These are phyloP conservation scores for Nesidiocoris tenuis DNA, from an alignment of 2,888 invertebrate genomes.

Conservation along the genomic window DNA sequence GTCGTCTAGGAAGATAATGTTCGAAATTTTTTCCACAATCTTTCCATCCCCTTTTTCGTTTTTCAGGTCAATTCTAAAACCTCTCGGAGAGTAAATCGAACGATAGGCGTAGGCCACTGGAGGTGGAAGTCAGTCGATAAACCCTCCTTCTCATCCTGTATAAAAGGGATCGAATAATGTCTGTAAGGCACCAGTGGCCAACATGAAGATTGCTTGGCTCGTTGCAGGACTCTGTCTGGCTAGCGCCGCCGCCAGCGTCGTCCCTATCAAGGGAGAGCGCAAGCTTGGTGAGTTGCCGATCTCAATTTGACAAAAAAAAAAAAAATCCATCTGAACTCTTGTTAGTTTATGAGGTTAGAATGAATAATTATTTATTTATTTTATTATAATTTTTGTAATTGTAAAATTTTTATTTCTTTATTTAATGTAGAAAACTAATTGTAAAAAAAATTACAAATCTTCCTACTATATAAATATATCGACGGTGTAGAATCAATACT, in stretches of 20 bases:
- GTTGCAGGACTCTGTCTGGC: conserved; percentile 40
- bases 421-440: too few relatives aligned
- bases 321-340: too few relatives aligned
- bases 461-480: too few relatives aligned
- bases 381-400: too few relatives aligned
- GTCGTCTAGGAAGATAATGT: neutral
- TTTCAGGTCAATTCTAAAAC: neutral
- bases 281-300: conserved; percentile 29
- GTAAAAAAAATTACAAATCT: too few relatives aligned
- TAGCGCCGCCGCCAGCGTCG: conserved; percentile 28
- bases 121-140: neutral
- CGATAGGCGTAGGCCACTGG: conserved; percentile 14
- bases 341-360: too few relatives aligned
- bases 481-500: too few relatives aligned
- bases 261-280: conserved; percentile 38
- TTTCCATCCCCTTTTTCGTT: conserved; percentile 4
- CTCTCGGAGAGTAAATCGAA: neutral
- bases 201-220: conserved; percentile 34
- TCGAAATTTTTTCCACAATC: neutral
- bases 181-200: conserved; percentile 21
- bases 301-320: too few relatives aligned
- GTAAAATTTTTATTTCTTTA: too few relatives aligned
- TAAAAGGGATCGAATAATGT: conserved; percentile 5
- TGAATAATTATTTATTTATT: too few relatives aligned
- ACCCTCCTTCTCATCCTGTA: neutral